Conservation (phyloP, 1,140 invertebrate species). For the Lysiphlebus fabarum region DNA sequence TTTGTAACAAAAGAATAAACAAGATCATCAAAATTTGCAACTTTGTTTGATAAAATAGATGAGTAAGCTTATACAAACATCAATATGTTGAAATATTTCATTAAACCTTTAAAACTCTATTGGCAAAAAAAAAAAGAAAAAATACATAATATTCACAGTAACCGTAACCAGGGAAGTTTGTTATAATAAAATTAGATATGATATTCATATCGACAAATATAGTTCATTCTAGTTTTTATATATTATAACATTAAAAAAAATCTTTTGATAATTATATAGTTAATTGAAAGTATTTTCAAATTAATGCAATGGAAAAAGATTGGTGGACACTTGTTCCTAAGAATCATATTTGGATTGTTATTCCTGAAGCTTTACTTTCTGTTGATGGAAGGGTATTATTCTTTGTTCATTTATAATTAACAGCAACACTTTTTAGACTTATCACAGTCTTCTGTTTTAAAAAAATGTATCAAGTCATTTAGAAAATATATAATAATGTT, state of each 20-base stretch:
- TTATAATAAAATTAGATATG: slow-evolving; percentile 28
- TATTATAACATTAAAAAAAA: not conserved
- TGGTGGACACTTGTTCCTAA: slow-evolving; percentile 64
- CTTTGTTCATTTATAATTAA: slow-evolving; percentile 10
- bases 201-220: slow-evolving; percentile 6
- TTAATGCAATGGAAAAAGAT: slow-evolving; percentile 55
- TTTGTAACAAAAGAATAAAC: too few species aligned
- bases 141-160: slow-evolving; percentile 36
- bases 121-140: not conserved
- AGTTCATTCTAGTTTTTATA: not conserved
- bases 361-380: slow-evolving; percentile 61
- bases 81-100: not conserved
- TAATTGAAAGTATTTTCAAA: slow-evolving; percentile 8
- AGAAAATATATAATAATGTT: too few species aligned
- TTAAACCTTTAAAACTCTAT: slow-evolving; percentile 26
- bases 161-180: slow-evolving; percentile 42
- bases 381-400: slow-evolving; percentile 59
- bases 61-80: too few species aligned
- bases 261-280: not conserved
- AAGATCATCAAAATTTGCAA: too few species aligned
- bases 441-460: too few species aligned
- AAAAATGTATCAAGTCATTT: too few species aligned
- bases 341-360: slow-evolving; percentile 41
- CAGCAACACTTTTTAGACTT: not conserved
- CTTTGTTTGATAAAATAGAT: too few species aligned